Conservation (phyloP, 2,797 vertebrate species). For the Pteropus rufus region DNA sequence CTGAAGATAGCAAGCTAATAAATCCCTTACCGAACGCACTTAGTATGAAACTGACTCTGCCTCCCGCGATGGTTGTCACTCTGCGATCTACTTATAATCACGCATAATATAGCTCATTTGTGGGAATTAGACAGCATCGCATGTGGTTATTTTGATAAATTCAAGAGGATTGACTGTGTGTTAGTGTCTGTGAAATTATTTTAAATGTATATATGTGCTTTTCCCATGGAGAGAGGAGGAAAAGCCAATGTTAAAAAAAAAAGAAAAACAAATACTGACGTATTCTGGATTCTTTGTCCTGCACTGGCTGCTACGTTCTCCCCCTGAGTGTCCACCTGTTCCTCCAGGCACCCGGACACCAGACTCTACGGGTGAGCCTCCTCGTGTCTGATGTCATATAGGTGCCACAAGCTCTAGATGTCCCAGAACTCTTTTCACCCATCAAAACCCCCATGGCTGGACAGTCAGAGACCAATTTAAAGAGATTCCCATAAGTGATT, state of each 20-base stretch:
- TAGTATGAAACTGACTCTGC: not conserved
- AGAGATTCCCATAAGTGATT: not conserved
- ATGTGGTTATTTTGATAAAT: not conserved
- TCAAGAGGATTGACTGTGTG: not conserved
- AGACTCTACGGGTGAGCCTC: rapidly evolving
- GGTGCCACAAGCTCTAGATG: not conserved
- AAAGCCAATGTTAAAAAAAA: not conserved
- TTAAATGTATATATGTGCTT: not conserved
- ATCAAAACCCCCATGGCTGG: not conserved
- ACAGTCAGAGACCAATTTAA: not conserved
- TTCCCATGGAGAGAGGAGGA: not conserved
- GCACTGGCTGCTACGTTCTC: rapidly evolving
- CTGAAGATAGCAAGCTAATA: not conserved
- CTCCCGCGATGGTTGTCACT: not conserved
- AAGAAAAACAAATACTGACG: not conserved
- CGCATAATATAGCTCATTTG: not conserved
- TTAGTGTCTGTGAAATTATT: not conserved
- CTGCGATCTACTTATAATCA: not conserved
- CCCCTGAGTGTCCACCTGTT: not conserved
- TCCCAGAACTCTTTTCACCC: not conserved
- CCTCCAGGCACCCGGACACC: not conserved
- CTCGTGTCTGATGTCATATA: not conserved
- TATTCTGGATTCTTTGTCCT: not conserved
- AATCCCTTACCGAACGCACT: not conserved
- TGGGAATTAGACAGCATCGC: not conserved